phyloP scores from a whole-genome alignment of 2,888 invertebrate species.

The Blastobasis lacticolella region DNA sequence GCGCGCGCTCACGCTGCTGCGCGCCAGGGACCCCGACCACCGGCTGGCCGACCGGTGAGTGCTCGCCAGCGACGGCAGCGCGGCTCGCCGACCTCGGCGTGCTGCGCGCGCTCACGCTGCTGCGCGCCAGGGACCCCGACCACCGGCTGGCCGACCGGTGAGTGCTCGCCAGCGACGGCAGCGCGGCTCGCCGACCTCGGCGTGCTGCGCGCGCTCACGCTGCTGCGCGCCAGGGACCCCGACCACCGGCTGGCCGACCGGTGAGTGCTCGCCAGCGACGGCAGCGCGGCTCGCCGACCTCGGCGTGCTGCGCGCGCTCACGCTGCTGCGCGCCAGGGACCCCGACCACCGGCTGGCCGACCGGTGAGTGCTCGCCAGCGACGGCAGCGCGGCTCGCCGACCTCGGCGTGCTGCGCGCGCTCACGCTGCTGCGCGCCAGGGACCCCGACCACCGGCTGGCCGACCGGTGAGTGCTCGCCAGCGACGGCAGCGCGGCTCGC shows the following conservation, averaged over 20 bases:
- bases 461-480: constrained; percentile 79
- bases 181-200: constrained; percentile 87
- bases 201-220: constrained; percentile 85
- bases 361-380: constrained; percentile 79
- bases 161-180: constrained; percentile 80
- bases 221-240: constrained; percentile 72
- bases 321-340: constrained; percentile 75
- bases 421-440: constrained; percentile 79
- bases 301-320: constrained; percentile 87
- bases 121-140: constrained; percentile 63
- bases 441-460: constrained; percentile 70
- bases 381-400: constrained; percentile 87
- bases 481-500: constrained; percentile 86
- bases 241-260: constrained; percentile 78
- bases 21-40: constrained; percentile 53
- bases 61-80: constrained; percentile 80
- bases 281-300: constrained; percentile 87
- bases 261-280: constrained; percentile 79
- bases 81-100: constrained; percentile 89
- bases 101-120: constrained; percentile 84
- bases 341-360: constrained; percentile 76
- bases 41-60: constrained; percentile 81
- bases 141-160: constrained; percentile 81
- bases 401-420: constrained; percentile 86
- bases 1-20: constrained; percentile 83